phyloP scores from a whole-genome alignment of 2,888 invertebrate species.

The Scaptomyza parva region DNA sequence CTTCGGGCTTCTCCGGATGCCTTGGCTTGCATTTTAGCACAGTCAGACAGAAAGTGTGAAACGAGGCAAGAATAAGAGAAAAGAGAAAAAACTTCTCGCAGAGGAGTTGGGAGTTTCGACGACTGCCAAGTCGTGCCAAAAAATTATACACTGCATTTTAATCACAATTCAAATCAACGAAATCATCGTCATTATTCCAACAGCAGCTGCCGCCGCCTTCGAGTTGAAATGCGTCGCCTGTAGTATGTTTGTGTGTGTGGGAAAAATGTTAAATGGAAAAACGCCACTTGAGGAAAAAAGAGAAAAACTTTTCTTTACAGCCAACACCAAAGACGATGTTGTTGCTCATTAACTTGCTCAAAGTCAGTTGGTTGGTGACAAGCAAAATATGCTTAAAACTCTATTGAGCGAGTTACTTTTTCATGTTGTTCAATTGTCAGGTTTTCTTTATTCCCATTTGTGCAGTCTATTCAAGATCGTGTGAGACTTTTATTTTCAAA shows the following conservation, averaged over 20 bases:
- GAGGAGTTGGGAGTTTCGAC: conserved; percentile 9
- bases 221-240: conserved; percentile 40
- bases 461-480: neutral
- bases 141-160: conserved; percentile 82
- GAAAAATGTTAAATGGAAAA: conserved; percentile 40
- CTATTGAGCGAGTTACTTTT: neutral
- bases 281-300: conserved; percentile 52
- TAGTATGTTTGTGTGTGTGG: conserved; percentile 31
- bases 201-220: conserved; percentile 44
- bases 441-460: neutral
- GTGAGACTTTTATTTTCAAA: neutral
- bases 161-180: conserved; percentile 82
- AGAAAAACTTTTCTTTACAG: conserved; percentile 38
- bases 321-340: conserved; percentile 22
- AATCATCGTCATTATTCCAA: conserved; percentile 79
- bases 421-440: conserved; percentile 18
- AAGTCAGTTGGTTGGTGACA: conserved; percentile 47
- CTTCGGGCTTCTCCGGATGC: conserved; percentile 5
- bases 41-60: conserved; percentile 73
- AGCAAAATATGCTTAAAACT: conserved; percentile 20
- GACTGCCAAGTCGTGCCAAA: conserved; percentile 54
- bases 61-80: conserved; percentile 67
- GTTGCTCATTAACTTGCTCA: conserved; percentile 56
- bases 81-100: conserved; percentile 70
- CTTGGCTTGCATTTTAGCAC: conserved; percentile 31